Conservation (phyloP, 2,797 vertebrate genomes). For the Amniataba percoides region DNA sequence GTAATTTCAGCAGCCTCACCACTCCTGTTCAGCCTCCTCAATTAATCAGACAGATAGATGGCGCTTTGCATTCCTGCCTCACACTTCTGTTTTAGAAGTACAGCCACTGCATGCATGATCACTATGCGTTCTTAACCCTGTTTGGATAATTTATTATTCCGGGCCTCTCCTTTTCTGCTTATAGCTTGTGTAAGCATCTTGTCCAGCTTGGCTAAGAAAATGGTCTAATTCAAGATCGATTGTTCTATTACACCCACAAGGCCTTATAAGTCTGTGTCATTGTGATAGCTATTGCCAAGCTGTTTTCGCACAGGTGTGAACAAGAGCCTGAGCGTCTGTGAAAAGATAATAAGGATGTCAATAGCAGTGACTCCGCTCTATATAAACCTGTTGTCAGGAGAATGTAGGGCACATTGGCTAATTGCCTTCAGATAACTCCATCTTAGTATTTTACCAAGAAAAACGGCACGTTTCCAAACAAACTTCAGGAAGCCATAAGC, state of each 20-base stretch:
- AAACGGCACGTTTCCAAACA: constrained; percentile 9
- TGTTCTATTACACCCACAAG: constrained; percentile 41
- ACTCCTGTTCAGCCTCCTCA: not conserved
- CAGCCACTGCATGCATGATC: constrained; percentile 16
- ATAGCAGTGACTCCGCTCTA: constrained; percentile 33
- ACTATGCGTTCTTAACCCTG: constrained; percentile 14
- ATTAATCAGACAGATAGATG: not conserved
- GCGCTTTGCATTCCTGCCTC: not conserved
- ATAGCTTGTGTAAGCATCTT: constrained; percentile 54
- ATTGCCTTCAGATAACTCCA: constrained; percentile 32
- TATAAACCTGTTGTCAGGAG: constrained; percentile 43
- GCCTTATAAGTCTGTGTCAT: constrained; percentile 39
- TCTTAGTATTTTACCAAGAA: constrained; percentile 29
- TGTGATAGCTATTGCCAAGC: constrained; percentile 37
- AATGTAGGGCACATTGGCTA: constrained; percentile 34
- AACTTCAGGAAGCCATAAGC: constrained; percentile 2
- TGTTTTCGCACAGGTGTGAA: constrained; percentile 55
- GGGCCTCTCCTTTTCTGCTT: constrained; percentile 7
- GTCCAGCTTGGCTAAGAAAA: constrained; percentile 45
- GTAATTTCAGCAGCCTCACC: not conserved
- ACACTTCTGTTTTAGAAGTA: constrained; percentile 9
- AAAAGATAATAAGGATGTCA: constrained; percentile 67
- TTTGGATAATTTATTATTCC: constrained; percentile 49
- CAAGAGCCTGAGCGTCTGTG: constrained; percentile 26
- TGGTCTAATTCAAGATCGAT: constrained; percentile 51